A percentile compares a stretch with the other conserved stretches of the same genome.
These are phyloP conservation scores for Halictus quadricinctus DNA, from an alignment of 2,888 invertebrate genomes.

Conservation along the genomic window DNA sequence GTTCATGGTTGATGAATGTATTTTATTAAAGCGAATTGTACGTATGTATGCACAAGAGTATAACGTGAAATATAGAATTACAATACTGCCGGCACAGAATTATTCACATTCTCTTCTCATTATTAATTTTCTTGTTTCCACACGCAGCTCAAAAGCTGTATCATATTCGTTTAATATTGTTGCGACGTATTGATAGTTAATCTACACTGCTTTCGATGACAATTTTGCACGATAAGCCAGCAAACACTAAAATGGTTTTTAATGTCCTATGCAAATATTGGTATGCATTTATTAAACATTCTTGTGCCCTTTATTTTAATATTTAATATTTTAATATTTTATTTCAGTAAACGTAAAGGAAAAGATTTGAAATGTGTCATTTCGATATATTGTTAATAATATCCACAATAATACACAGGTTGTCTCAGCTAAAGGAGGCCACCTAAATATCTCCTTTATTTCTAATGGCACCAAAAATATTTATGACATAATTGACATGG, in stretches of 20 bases:
- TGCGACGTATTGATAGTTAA: background rate
- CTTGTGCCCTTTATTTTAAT: background rate
- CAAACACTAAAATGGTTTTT: background rate
- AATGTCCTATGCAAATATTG: background rate
- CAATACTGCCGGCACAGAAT: background rate
- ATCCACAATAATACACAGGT: background rate
- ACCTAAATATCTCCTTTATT: too few relatives aligned
- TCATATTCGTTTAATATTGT: background rate
- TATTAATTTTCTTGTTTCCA: background rate
- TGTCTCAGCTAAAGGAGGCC: too few relatives aligned
- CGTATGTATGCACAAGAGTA: background rate
- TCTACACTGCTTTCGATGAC: background rate
- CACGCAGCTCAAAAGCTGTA: background rate
- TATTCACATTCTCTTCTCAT: background rate
- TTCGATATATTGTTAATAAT: background rate
- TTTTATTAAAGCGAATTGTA: background rate
- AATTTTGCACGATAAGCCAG: too few relatives aligned
- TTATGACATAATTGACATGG: too few relatives aligned
- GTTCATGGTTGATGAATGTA: background rate
- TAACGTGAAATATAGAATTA: background rate
- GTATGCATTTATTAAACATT: background rate
- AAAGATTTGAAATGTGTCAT: background rate
- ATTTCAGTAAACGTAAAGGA: too few relatives aligned
- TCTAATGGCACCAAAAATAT: too few relatives aligned
- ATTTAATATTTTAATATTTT: background rate